phyloP scores from a whole-genome alignment of 2,888 invertebrate species.

The Apamea anceps region DNA sequence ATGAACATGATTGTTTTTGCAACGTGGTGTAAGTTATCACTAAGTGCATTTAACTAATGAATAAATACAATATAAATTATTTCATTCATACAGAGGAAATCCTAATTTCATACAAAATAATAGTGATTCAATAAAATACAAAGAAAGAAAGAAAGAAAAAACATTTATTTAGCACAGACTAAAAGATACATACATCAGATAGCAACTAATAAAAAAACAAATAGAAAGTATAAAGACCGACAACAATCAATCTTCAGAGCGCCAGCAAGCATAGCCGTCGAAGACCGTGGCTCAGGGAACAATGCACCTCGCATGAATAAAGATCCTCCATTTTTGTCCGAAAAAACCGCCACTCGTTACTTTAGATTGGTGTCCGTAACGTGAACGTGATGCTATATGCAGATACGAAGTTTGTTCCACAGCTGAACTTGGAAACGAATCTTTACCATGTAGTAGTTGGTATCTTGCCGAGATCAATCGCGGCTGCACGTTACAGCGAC shows the following conservation, averaged over 20 bases:
- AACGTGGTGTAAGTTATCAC: background rate
- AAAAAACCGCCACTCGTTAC: slow-evolving; percentile 5
- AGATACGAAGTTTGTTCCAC: background rate
- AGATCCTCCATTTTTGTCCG: background rate
- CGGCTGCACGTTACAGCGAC: slow-evolving; percentile 7
- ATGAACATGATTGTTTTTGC: background rate
- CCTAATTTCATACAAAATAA: background rate
- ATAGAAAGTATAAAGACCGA: too few relatives aligned
- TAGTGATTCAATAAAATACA: background rate
- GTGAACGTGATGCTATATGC: background rate
- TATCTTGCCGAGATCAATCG: background rate
- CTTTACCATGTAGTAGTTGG: slow-evolving; percentile 8
- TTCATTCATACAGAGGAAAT: background rate
- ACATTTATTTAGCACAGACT: too few relatives aligned
- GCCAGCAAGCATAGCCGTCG: background rate
- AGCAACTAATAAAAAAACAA: too few relatives aligned
- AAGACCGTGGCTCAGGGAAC: background rate
- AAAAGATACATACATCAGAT: too few relatives aligned
- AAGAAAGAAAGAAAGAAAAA: too few relatives aligned
- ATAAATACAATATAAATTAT: background rate
- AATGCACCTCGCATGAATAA: background rate
- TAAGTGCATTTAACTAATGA: background rate
- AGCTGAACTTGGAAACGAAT: background rate
- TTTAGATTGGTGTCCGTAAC: slow-evolving; percentile 7
- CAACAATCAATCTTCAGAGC: background rate